Evolutionary conservation across 2,888 invertebrate genomes (phyloP), one percentile per base, ranked within the genome.

Genomic region (Sisyra terminalis): DNA sequence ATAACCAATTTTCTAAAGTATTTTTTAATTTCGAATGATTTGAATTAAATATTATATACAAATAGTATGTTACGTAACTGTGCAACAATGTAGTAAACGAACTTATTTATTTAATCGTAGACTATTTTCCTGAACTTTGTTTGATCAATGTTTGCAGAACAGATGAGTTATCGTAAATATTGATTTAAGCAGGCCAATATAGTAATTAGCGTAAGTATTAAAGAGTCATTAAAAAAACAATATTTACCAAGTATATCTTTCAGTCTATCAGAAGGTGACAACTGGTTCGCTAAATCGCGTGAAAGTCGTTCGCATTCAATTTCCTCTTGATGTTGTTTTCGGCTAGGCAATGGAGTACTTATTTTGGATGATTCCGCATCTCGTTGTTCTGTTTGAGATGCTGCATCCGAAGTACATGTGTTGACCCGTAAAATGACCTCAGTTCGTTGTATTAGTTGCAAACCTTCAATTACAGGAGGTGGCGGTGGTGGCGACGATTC

Each of bases 281-380:
- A 62, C 51, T 76, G 72, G 53, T 67, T 71, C 45, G 73, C 68
- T 45, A 78, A 62, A 55, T 78, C 77, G 47, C 70, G 63, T 36
- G 74, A 73, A 47, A 82, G 65, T 52, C 74, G 69, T 55, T 86
- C 85, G 63, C 82, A 85, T 52, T 83, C 84, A 50, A 83, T 69
- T 60, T 86, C 86, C 57, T 85, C 84, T 49, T 75, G 71, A 36
- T 73, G 64, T 50, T 75, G 76, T 52, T 70, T 72, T 47, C 78
- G 67, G 2, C 66, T 65, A 31, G 63, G 60, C 14, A 70, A 59
- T 35, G 70, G 64, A 49, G 66, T 60, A 3, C 57, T 55, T 3
- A 57, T 55, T 4, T 14, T 29, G 1, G 40, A 40, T 16, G 16
- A 15, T 50, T 40, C 9, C 15, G 29, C 29, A 30, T 41, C 41